Conservation (phyloP, 2,888 invertebrate species). For the Agriotes lineatus region DNA sequence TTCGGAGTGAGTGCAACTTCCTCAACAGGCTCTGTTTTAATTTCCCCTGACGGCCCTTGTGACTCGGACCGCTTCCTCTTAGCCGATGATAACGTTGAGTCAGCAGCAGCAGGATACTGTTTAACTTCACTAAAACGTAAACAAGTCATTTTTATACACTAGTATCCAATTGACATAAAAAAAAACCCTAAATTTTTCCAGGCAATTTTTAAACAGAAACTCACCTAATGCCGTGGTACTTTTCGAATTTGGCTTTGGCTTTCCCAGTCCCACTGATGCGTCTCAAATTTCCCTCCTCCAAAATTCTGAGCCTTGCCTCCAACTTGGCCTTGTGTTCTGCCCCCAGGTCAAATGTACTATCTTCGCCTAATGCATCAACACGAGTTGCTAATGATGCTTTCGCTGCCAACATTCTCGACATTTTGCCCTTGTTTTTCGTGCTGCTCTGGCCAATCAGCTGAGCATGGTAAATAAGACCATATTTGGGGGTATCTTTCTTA, state of each 20-base stretch:
- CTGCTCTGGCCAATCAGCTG: slow-evolving; percentile 92
- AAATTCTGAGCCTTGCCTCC: slow-evolving; percentile 80
- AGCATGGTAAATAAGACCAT: slow-evolving; percentile 98
- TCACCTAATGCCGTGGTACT: slow-evolving; percentile 87
- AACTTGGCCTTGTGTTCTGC: slow-evolving; percentile 91
- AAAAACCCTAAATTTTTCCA: background rate
- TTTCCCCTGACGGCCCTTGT: slow-evolving; percentile 52
- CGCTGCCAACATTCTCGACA: slow-evolving; percentile 96
- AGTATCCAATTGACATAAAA: background rate
- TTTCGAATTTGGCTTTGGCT: slow-evolving; percentile 90
- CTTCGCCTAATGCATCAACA: slow-evolving; percentile 97
- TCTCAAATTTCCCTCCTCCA: slow-evolving; percentile 88
- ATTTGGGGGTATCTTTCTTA: slow-evolving; percentile 98
- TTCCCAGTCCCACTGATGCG: slow-evolving; percentile 91
- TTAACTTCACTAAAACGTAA: slow-evolving; percentile 78
- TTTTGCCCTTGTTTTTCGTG: slow-evolving; percentile 92
- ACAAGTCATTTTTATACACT: background rate
- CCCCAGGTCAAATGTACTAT: slow-evolving; percentile 86
- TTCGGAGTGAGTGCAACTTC: slow-evolving; percentile 53
- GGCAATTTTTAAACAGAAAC: too few relatives aligned
- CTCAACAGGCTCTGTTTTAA: slow-evolving; percentile 53
- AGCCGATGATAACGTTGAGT: slow-evolving; percentile 80
- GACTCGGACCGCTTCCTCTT: slow-evolving; percentile 71
- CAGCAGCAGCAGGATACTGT: slow-evolving; percentile 83
- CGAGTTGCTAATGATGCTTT: slow-evolving; percentile 94